Evolutionary conservation across 2,888 invertebrate genomes (phyloP), one percentile per base, ranked within the genome.

Genomic region (Hydraecia micacea): DNA sequence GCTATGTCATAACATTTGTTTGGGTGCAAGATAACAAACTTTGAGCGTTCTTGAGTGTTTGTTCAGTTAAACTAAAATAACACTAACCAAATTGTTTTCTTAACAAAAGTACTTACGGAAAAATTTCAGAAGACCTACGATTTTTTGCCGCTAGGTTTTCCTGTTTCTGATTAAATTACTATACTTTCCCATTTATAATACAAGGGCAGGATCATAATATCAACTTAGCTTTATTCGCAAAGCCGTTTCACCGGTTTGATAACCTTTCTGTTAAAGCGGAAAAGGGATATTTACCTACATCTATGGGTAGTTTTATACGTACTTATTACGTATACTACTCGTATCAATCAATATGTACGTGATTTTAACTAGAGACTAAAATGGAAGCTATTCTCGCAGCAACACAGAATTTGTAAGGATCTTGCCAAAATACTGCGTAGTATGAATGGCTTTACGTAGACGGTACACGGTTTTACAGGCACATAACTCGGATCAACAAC

Each of bases 1-100:
- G 28, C 15, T 18, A 15, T 32, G 46, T 58, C 49, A 65, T 49
- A 65, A 80, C 15, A 74, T 80, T 69, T 65, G 39, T 49, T 80
- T 73, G 55, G 62, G 55, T 63, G 39, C 46, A 63, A 58, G 39
- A 74, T 68, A 67, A 68, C 60, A 68, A 2, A 28, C 7, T 32
- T 52, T 60, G 32, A 46, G 46, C 66, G 32, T 77, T 32, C 55
- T 36, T 36, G 32, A 32, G 32, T 67, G 68, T 82, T 77, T 36
- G 46, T 63, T 67, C 13, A 46, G 60, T 32, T 25, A 52, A 18
- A 46, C 42, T 58, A 55, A 65, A 69, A 52, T 36, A 69, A 67
- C 39, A 42, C n/a, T 3, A 70, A 21, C 32, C 32, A 39, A 76
- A 69, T 65, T 32, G 66, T 32, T 73, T 70, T 75, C 60, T 25